Evolutionary conservation across 2,113 vertebrate species (phyloP), one percentile per base, ranked within the genome.

Genomic region (Nansenia antarctica): DNA sequence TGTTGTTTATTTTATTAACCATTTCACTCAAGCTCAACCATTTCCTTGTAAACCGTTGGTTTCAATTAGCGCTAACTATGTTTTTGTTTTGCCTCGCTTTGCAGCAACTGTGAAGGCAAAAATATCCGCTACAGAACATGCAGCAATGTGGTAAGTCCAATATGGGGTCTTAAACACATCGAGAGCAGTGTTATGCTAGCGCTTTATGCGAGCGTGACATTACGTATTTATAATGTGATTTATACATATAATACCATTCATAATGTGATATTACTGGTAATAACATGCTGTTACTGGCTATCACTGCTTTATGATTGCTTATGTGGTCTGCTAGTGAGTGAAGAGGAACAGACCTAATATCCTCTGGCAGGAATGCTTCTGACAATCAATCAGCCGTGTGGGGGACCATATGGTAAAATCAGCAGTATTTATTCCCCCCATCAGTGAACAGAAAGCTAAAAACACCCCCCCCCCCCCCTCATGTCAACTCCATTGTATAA

Each of bases 71-170:
- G 9, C 37, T 76, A 11, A 69, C 0, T 54, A 18, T 14, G 12
- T 18, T 37, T 42, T 64, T 67, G 54, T 58, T 65, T 66, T 63
- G 11, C 9, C 20, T 65, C 73, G 15, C 64, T 76, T 71, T 78
- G 55, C 87, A 98, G 96, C 87, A 95, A 90, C 80, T 98, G 96
- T 73, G 94, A 95, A 86, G 96, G 95, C 65, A 93, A 92, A 81
- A 97, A 95, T 82, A 98, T 98, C 84, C 94, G 95, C 24, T 98
- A 98, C 87, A 94, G 91, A 89, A 96, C 94, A 30, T 98, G 96
- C 93, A 98, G 95, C 85, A 98, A 92, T 85, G 93, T 86, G 53
- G 96, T 98, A 84, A 94, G 96, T 96, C 39, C 37, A n/a, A 27
- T 37, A 3, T 52, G 3, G 24, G 14, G 12, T 8, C 32, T n/a